A percentile compares a stretch with the other conserved stretches of the same genome.
Conservation (phyloP, 2,888 invertebrate genomes). For the Sinhomidia bicolor region DNA sequence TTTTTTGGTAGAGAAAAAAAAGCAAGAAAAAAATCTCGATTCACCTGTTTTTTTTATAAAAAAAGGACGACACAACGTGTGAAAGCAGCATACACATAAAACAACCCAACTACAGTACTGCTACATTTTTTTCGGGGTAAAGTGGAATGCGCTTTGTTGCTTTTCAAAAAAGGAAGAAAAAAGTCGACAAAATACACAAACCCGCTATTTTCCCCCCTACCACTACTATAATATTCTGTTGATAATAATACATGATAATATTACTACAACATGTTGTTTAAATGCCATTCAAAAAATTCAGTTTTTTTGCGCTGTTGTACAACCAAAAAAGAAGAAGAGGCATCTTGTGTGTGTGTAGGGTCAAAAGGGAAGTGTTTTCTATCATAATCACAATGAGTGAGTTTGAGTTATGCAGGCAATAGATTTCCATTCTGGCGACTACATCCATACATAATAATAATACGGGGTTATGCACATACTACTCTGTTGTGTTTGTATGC, state of each 20-base stretch:
- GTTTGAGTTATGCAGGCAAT: conserved; percentile 57
- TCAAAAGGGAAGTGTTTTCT: neutral
- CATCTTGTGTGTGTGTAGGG: neutral
- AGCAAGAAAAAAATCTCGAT: neutral
- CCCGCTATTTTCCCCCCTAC: too few relatives aligned
- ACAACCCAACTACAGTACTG: too few relatives aligned
- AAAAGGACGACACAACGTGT: neutral
- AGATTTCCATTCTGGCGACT: neutral
- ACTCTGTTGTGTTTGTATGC: neutral
- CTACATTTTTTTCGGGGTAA: too few relatives aligned
- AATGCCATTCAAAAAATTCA: neutral
- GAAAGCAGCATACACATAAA: neutral
- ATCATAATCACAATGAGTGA: conserved; percentile 29
- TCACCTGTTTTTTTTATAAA: conserved; percentile 10
- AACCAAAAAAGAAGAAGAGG: too few relatives aligned
- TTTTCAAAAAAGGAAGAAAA: neutral
- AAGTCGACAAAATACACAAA: neutral
- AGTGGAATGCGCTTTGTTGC: neutral
- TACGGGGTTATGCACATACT: too few relatives aligned
- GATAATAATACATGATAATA: neutral
- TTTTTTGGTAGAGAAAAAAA: conserved; percentile 10
- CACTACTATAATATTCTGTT: too few relatives aligned
- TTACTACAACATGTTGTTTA: neutral
- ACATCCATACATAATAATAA: too few relatives aligned
- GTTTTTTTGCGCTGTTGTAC: neutral